Conservation (phyloP, 1,140 invertebrate genomes). For the Euura saliciscinereae region DNA sequence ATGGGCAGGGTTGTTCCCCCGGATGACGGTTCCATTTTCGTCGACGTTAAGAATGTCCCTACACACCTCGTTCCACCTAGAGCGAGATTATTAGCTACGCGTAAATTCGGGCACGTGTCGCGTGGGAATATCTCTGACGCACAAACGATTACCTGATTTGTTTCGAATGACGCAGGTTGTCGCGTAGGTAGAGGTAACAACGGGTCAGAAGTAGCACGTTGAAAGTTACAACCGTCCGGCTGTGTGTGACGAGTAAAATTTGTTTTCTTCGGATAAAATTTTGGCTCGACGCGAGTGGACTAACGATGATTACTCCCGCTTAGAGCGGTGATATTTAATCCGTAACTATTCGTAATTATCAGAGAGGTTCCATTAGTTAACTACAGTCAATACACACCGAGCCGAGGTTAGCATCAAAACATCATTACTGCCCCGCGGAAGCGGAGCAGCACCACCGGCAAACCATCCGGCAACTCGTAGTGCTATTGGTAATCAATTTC, state of each 20-base stretch:
- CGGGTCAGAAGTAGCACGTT: no score
- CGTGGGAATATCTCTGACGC: background rate
- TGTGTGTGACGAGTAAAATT: no score
- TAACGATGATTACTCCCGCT: slow-evolving; percentile 58
- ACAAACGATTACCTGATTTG: background rate
- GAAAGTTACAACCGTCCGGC: no score
- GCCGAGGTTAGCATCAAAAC: slow-evolving; percentile 56
- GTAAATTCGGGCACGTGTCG: background rate
- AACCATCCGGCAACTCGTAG: slow-evolving; percentile 29
- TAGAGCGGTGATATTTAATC: slow-evolving; percentile 52
- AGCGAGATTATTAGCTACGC: background rate
- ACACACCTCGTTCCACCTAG: no score
- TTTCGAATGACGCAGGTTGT: slow-evolving; percentile 8
- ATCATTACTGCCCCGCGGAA: slow-evolving; percentile 53
- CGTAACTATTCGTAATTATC: slow-evolving; percentile 57
- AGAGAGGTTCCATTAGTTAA: slow-evolving; percentile 61
- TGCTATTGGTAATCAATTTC: slow-evolving; percentile 60
- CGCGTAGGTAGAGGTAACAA: no score
- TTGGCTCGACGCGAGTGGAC: background rate
- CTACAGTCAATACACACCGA: slow-evolving; percentile 53
- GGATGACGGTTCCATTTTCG: slow-evolving; percentile 38
- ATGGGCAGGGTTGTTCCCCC: slow-evolving; percentile 36
- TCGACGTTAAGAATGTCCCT: background rate
- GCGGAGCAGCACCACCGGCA: slow-evolving; percentile 28
- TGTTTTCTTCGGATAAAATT: no score